Conservation (phyloP, 2,888 invertebrate genomes). For the Drosophila barbarae region DNA sequence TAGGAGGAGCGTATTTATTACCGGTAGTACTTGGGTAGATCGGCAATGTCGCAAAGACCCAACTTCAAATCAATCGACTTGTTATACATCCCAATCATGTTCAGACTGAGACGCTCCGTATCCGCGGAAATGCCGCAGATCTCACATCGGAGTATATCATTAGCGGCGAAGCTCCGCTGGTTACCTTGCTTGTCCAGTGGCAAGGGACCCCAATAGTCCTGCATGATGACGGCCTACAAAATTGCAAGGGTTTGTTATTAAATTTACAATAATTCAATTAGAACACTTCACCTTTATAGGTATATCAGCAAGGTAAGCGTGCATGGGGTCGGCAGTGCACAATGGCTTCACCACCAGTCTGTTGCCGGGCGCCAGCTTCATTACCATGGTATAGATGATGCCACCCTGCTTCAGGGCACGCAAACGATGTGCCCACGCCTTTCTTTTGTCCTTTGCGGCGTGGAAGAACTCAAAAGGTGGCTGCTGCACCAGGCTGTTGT, state of each 20-base stretch:
- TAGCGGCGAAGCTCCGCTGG: slow-evolving; percentile 88
- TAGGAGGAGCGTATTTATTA: slow-evolving; percentile 80
- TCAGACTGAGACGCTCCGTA: slow-evolving; percentile 91
- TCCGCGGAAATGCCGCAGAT: slow-evolving; percentile 92
- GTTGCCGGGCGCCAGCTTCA: slow-evolving; percentile 80
- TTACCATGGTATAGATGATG: slow-evolving; percentile 88
- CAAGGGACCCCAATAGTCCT: slow-evolving; percentile 56
- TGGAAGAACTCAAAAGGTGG: slow-evolving; percentile 93
- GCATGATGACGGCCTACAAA: slow-evolving; percentile 55
- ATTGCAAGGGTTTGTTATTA: not conserved
- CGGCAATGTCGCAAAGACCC: slow-evolving; percentile 90
- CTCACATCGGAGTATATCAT: slow-evolving; percentile 93
- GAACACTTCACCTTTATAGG: slow-evolving; percentile 85
- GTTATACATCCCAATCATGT: slow-evolving; percentile 89
- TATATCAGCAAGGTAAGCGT: slow-evolving; percentile 91
- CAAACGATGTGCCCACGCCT: slow-evolving; percentile 88
- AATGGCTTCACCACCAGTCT: slow-evolving; percentile 84
- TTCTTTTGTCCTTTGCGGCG: slow-evolving; percentile 83
- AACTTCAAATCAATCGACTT: slow-evolving; percentile 87
- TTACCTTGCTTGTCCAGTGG: slow-evolving; percentile 86
- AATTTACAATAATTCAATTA: not conserved
- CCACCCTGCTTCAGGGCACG: slow-evolving; percentile 87
- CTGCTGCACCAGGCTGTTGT: slow-evolving; percentile 79
- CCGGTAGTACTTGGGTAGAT: slow-evolving; percentile 91
- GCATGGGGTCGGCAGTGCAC: slow-evolving; percentile 89